Evolutionary conservation across 2,113 vertebrate genomes (phyloP).

Genomic region (Upupa epops): DNA sequence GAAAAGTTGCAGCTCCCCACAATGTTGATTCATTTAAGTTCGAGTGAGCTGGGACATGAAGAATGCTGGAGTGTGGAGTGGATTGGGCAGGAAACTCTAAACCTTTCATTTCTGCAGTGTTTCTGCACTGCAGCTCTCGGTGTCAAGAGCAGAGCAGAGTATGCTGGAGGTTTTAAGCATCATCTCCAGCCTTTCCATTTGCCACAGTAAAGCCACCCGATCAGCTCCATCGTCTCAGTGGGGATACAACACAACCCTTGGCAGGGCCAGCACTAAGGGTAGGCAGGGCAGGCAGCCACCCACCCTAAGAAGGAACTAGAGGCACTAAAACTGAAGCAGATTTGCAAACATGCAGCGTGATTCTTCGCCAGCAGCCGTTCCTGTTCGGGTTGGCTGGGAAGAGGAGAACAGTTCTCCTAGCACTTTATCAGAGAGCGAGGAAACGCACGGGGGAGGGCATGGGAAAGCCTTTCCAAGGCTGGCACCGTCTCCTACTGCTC

Average conservation of each 20-base stretch:
- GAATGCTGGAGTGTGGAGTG: too few species aligned
- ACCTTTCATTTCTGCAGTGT: too few species aligned
- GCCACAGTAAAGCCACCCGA: too few species aligned
- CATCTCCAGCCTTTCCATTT: too few species aligned
- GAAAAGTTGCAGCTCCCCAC: too few species aligned
- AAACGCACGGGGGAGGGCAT: not conserved
- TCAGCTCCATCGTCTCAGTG: too few species aligned
- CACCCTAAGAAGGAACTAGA: not conserved
- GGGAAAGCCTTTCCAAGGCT: not conserved
- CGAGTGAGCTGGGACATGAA: too few species aligned
- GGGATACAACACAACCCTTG: conserved; percentile 5
- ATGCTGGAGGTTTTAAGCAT: too few species aligned
- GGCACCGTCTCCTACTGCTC: not conserved
- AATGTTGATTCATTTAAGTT: too few species aligned
- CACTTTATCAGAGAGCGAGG: not conserved
- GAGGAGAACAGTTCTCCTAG: not conserved
- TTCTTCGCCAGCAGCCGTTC: not conserved
- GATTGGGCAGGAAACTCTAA: too few species aligned
- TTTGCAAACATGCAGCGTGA: not conserved
- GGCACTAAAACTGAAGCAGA: not conserved
- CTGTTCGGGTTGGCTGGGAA: not conserved
- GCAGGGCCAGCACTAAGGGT: not conserved
- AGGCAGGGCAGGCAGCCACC: not conserved
- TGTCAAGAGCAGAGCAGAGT: too few species aligned
- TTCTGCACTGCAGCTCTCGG: too few species aligned